Percentiles rank a stretch among this genome's conserved stretches.
phyloP scores from a whole-genome alignment of 2,113 vertebrate genomes.

The Microtus montanus region DNA sequence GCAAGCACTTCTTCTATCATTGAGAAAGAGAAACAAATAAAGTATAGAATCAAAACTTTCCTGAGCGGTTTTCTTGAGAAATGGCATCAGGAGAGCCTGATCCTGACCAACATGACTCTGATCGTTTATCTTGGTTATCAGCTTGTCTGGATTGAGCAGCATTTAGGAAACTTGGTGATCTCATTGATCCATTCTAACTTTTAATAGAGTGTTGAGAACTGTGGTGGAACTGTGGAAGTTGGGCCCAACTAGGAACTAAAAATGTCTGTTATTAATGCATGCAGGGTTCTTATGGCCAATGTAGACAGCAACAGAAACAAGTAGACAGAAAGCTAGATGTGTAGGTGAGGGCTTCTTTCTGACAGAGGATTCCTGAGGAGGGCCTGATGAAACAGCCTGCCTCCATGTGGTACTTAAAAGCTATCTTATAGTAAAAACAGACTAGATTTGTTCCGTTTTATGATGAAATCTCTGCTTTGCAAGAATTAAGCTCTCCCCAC shows the following conservation, averaged over 20 bases:
- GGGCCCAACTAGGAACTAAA: not conserved
- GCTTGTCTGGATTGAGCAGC: not conserved
- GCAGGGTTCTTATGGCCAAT: not conserved
- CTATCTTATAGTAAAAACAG: not conserved
- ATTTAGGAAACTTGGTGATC: no score
- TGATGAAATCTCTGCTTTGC: not conserved
- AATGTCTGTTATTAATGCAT: not conserved
- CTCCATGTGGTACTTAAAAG: not conserved
- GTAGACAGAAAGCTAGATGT: no score
- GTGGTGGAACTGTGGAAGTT: not conserved
- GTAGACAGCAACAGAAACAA: not conserved
- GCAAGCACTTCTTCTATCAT: not conserved
- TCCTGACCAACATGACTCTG: not conserved
- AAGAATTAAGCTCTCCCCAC: not conserved
- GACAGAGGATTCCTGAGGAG: not conserved
- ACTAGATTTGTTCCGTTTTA: not conserved
- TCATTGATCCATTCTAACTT: no score
- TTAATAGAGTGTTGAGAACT: not conserved
- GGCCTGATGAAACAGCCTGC: not conserved
- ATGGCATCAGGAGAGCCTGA: not conserved
- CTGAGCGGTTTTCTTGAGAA: not conserved
- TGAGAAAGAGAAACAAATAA: not conserved
- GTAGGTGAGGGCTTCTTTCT: not conserved
- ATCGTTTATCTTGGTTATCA: not conserved
- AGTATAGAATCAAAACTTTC: not conserved